Conservation (phyloP, 1,140 invertebrate species). For the Dendroctonus valens region DNA sequence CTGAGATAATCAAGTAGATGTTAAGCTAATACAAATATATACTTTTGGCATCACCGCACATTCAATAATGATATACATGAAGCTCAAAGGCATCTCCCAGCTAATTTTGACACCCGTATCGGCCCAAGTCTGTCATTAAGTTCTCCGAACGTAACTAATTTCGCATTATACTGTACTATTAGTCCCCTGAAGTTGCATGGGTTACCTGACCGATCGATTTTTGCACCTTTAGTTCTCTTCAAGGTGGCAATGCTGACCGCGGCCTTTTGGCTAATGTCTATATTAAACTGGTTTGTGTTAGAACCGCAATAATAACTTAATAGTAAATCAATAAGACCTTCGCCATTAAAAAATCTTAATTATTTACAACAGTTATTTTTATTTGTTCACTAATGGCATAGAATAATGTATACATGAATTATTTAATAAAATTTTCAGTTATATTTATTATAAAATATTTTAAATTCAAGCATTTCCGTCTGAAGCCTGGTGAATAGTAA, state of each 20-base stretch:
- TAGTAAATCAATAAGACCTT: neutral
- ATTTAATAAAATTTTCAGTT: too few species aligned
- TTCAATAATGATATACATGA: conserved; percentile 32
- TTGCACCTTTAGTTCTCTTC: conserved; percentile 27
- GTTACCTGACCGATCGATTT: conserved; percentile 28
- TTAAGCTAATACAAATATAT: too few species aligned
- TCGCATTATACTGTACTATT: conserved; percentile 32
- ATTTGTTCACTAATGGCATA: too few species aligned
- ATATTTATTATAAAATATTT: too few species aligned
- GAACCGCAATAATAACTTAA: conserved; percentile 21
- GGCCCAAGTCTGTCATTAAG: conserved; percentile 31
- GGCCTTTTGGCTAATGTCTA: conserved; percentile 31
- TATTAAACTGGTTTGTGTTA: conserved; percentile 14
- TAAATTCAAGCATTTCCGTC: too few species aligned
- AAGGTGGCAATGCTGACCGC: conserved; percentile 4
- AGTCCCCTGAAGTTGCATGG: conserved; percentile 30
- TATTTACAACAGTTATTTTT: too few species aligned
- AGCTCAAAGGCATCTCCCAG: conserved; percentile 28
- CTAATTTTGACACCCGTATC: conserved; percentile 37
- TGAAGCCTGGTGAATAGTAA: too few species aligned
- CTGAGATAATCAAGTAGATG: neutral
- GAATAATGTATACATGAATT: too few species aligned
- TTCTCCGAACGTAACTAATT: conserved; percentile 33
- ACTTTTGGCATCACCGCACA: neutral
- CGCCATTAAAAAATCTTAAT: too few species aligned